Base-by-base conservation (phyloP, 2,888 invertebrate species). In the Ypsolopha sequella region DNA sequence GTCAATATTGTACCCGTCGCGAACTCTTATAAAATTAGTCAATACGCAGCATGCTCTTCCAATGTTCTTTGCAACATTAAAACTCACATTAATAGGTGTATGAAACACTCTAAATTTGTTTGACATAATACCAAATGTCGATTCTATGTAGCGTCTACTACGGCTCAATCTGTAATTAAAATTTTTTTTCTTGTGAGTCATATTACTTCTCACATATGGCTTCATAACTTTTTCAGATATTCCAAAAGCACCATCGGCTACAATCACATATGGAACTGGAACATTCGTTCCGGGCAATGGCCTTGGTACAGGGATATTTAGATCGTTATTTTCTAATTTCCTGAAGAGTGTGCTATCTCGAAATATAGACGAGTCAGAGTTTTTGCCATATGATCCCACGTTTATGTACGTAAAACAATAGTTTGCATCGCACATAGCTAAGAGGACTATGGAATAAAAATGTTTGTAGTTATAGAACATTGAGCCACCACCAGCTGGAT, bases 371-470 rank as follows among this genome's bases (percentile, higher is more conserved):
- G 60, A 58, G 55, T 66, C 62, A 1, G 59, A 60, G 54, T 60
- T 55, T 61, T 57, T 58, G 10, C 65, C 64, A 55, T 56, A 61
- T 45, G 64, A 39, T 47, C 64, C 64, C 11, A 65, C 51, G 56
- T 64, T 62, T 45, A 64, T 51, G 47, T 58, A 60, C n/a, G 55
- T 53, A 49, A 67, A 64, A 54, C 59, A 58, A 57, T 66, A 51
- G 24, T 24, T 24, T 24, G 24, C 24, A 24, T 24, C 24, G 24
- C 24, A 24, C 24, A 24, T 24, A 24, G 66, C 62, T 41, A 65
- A 51, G 6, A 61, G 58, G 46, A 65, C 62, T 51, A 66, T 58
- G 51, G 63, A 65, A 35, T 60, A 65, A 56, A 58, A 63, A 53
- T 62, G 51, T 47, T 63, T 62, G 54, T 62, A 61, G 45, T 64